Evolutionary conservation across 1,140 invertebrate species (phyloP), one percentile per base, ranked within the genome.

Genomic region (Anastrepha ludens): DNA sequence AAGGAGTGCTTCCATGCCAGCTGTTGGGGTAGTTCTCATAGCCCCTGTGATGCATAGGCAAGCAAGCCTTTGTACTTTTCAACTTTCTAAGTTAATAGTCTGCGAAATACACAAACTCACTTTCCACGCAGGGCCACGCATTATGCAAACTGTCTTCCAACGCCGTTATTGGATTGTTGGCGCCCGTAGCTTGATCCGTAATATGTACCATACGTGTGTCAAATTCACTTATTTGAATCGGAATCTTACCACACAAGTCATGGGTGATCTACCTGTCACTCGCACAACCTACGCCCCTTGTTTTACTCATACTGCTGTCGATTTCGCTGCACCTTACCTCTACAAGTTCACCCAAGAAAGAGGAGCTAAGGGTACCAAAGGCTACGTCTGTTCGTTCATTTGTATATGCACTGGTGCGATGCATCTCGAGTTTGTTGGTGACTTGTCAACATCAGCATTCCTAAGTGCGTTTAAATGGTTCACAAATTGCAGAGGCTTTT

Each of bases 371-470:
- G 9, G 74, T n/a, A 65, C 78, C 55, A 65, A 62, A 29, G 17
- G 29, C 8, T 20, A 64, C 89, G 39, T 89, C 17, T 60, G 59
- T 5, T 47, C 58, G 9, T 59, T 65, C 9, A 50, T 88, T n/a
- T 70, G 87, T 87, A 39, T 70, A 87, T 88, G 39, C 65, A 88
- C 15, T 41, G 67, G 20, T 78, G 85, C 62, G 39, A 81, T 13
- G 44, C 50, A 50, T 67, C n/a, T 64, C 20, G 55, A 55, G 74
- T 85, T 67, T 87, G 90, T 87, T 58, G 89, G 47, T 55, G 50
- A 85, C 13, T n/a, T 85, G 9, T 55, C 50, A 7, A 29, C 50
- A 58, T 11, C 17, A 17, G n/a, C 6, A 2, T 58, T 85, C 17
- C 17, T 85, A 8, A 39, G 13, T 9, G 78, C 78, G 9, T 20